Evolutionary conservation across 2,797 vertebrate species (phyloP).

Genomic region (Otolemur crassicaudatus): DNA sequence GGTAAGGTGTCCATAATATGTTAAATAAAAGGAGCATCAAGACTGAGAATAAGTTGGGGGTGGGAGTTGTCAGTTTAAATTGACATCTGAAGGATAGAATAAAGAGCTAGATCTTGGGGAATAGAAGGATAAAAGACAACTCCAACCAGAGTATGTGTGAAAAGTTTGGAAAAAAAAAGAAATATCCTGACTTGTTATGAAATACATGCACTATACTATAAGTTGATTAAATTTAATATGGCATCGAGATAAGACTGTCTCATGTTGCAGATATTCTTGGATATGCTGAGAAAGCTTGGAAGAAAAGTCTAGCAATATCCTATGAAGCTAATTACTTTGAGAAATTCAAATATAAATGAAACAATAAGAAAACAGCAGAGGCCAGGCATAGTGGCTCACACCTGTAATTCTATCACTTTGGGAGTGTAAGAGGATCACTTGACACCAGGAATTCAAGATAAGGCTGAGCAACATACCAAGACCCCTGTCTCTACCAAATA

Average conservation of each 20-base stretch:
- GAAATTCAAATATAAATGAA: slow-evolving; percentile 45
- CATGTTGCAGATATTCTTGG: neutral
- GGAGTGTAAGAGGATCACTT: neutral
- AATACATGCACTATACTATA: neutral
- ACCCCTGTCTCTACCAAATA: neutral
- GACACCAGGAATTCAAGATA: neutral
- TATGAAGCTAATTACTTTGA: slow-evolving; percentile 30
- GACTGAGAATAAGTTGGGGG: neutral
- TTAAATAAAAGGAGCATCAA: neutral
- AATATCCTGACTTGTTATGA: neutral
- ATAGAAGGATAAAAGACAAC: neutral
- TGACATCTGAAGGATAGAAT: neutral
- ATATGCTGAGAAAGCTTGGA: neutral
- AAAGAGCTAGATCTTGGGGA: neutral
- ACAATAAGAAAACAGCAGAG: slow-evolving; percentile 5
- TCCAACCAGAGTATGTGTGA: neutral
- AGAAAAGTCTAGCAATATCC: neutral
- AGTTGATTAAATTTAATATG: neutral
- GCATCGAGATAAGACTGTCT: neutral
- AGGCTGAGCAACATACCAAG: neutral
- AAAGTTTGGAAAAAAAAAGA: neutral
- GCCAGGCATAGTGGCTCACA: neutral
- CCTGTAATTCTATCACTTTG: neutral
- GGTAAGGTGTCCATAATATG: neutral
- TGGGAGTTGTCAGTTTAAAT: neutral